Evolutionary conservation across 2,888 invertebrate species (phyloP).

Genomic region (Nephrotoma flavescens): DNA sequence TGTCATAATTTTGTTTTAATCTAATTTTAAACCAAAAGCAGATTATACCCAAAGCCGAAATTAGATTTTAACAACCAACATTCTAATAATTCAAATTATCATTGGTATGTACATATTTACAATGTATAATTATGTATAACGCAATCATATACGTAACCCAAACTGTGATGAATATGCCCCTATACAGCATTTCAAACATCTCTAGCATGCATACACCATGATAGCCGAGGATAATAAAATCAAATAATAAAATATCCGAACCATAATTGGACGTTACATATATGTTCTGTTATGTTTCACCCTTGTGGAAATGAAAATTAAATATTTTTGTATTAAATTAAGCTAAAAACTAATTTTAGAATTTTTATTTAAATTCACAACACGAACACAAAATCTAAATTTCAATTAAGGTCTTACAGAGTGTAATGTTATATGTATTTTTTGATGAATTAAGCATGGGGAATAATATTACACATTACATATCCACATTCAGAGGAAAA

Average conservation of each 20-base stretch:
- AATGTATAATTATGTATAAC: background rate
- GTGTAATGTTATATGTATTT: background rate
- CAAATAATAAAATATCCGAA: background rate
- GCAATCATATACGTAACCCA: background rate
- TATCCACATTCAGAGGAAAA: background rate
- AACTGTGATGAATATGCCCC: background rate
- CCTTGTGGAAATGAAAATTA: background rate
- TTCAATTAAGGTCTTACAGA: background rate
- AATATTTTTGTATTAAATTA: background rate
- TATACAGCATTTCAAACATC: background rate
- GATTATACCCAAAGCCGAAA: background rate
- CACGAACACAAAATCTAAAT: background rate
- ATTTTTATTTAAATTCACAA: background rate
- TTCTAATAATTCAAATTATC: background rate
- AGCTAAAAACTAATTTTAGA: background rate
- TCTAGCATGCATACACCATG: too few relatives aligned
- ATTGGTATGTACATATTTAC: background rate
- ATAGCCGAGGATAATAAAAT: background rate
- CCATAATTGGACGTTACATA: background rate
- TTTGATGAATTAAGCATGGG: background rate
- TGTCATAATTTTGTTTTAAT: background rate
- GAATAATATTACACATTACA: background rate
- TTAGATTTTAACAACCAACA: background rate
- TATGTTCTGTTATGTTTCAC: background rate
- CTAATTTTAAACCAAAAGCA: background rate